Conservation (phyloP, 2,113 vertebrate species). For the Cygnus atratus region DNA sequence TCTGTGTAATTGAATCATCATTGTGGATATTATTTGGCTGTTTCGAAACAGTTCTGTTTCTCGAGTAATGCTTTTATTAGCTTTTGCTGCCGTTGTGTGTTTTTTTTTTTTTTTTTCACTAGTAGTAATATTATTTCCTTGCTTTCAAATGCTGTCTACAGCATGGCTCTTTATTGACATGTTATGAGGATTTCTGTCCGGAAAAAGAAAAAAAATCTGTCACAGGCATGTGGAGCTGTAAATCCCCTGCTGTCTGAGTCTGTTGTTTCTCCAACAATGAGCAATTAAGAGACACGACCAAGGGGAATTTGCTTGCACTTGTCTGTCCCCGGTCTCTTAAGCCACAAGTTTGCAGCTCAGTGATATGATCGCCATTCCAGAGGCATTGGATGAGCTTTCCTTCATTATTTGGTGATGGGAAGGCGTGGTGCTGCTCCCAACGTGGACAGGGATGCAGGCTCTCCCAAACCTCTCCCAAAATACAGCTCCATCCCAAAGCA, state of each 20-base stretch:
- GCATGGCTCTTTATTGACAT: neutral
- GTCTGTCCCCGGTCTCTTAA: neutral
- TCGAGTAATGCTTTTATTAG: slow-evolving; percentile 33
- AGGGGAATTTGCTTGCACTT: neutral
- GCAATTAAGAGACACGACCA: neutral
- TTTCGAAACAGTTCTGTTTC: slow-evolving; percentile 20
- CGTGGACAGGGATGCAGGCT: neutral
- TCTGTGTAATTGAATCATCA: slow-evolving; percentile 55
- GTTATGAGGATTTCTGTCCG: neutral
- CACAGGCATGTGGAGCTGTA: rapidly evolving
- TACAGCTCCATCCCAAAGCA: neutral
- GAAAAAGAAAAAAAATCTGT: neutral
- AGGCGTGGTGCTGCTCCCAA: rapidly evolving
- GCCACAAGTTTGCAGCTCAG: neutral
- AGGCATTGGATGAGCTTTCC: neutral
- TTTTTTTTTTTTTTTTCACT: too few relatives aligned
- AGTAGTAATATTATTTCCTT: neutral
- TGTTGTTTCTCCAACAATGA: neutral
- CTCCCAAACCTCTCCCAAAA: neutral
- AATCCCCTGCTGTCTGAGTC: neutral
- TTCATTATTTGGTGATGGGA: neutral
- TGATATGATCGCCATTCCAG: rapidly evolving
- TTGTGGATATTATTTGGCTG: slow-evolving; percentile 18
- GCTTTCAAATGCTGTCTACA: neutral
- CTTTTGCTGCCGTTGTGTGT: neutral